Percentiles rank a stretch among this genome's conserved stretches.
These are phyloP conservation scores for Acleris cristana DNA, from an alignment of 2,888 invertebrate species.

Conservation along the genomic window DNA sequence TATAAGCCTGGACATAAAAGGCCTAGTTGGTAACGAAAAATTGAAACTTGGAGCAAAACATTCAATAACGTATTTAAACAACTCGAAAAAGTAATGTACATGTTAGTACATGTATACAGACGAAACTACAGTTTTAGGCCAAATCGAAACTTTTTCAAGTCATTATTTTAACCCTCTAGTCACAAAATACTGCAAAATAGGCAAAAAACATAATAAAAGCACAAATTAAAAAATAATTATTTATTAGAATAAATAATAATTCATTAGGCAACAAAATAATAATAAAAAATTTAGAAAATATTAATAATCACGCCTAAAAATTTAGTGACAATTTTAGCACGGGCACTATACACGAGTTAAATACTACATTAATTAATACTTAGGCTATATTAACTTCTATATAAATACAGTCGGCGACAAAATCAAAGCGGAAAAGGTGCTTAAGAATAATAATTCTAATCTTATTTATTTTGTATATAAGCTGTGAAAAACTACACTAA, in stretches of 20 bases:
- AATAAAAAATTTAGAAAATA: conserved; percentile 45
- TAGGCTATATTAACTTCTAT: neutral
- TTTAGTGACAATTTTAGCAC: conserved; percentile 28
- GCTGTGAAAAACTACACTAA: no score
- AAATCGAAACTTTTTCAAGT: conserved; percentile 50
- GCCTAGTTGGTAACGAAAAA: no score
- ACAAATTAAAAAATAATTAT: conserved; percentile 54
- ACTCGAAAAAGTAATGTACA: neutral
- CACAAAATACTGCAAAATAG: neutral
- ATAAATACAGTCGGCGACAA: neutral
- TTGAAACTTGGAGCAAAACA: no score
- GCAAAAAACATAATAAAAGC: conserved; percentile 44
- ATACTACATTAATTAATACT: conserved; percentile 9
- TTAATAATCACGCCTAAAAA: conserved; percentile 33
- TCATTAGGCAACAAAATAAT: conserved; percentile 53
- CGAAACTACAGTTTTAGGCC: conserved; percentile 51
- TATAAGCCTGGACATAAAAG: no score
- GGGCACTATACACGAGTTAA: neutral
- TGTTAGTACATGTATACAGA: neutral
- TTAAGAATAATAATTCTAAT: neutral
- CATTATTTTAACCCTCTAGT: neutral
- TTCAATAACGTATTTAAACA: no score
- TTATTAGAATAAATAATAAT: conserved; percentile 64
- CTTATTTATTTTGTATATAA: no score
- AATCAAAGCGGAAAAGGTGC: neutral